Percentiles rank a stretch among this genome's conserved stretches.
Evolutionary conservation across 2,888 invertebrate genomes (phyloP).

Genomic region (Rhopalosiphum nymphaeae): DNA sequence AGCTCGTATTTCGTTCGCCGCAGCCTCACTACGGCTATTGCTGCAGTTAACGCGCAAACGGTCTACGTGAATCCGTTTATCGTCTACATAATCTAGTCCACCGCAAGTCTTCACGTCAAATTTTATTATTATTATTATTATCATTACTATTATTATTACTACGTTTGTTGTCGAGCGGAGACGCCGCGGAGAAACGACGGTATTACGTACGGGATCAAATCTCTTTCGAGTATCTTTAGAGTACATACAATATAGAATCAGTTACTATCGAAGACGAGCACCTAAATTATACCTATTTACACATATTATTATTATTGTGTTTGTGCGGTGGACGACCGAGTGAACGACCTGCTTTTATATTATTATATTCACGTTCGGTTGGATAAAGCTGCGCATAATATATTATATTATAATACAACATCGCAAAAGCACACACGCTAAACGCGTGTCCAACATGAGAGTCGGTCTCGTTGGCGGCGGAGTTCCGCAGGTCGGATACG

Average conservation of each 20-base stretch:
- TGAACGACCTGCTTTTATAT: conserved; percentile 17
- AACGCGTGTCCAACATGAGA: neutral
- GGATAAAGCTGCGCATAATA: neutral
- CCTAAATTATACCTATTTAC: neutral
- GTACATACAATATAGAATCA: neutral
- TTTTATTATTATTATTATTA: neutral
- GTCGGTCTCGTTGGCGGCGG: neutral
- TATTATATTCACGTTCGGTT: neutral
- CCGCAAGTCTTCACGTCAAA: neutral
- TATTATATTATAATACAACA: neutral
- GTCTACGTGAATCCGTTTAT: neutral
- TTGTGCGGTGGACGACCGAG: neutral
- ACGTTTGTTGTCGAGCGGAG: neutral
- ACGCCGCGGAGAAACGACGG: neutral
- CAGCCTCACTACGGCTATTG: too few species aligned
- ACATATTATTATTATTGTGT: neutral
- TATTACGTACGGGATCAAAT: neutral
- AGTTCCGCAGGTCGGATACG: conserved; percentile 25
- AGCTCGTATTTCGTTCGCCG: neutral
- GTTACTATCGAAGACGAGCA: neutral
- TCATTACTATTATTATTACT: neutral
- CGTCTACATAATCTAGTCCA: neutral
- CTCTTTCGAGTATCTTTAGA: neutral
- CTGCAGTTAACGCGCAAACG: neutral
- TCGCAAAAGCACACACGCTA: neutral